Percentiles rank a stretch among this genome's conserved stretches.
These are phyloP conservation scores for Nasonovia ribisnigri DNA, from an alignment of 2,888 invertebrate genomes.

Conservation along the genomic window DNA sequence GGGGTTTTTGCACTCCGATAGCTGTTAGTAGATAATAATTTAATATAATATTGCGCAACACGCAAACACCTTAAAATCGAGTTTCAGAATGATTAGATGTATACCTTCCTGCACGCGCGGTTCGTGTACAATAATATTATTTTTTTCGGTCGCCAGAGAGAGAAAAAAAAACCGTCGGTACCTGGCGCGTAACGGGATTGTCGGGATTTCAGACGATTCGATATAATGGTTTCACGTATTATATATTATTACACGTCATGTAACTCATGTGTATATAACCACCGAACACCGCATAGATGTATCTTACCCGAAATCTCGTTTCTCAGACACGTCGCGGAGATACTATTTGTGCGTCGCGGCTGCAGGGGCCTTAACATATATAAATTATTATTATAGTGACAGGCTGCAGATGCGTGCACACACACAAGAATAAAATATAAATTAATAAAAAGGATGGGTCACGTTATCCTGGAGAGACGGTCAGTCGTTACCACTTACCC, in stretches of 20 bases:
- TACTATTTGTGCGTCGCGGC: background rate
- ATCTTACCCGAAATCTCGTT: conserved; percentile 46
- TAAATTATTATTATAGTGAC: conserved; percentile 15
- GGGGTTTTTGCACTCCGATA: background rate
- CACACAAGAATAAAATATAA: background rate
- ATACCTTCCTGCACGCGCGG: background rate
- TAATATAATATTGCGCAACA: background rate
- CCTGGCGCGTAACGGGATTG: conserved; percentile 24
- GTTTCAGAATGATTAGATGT: background rate
- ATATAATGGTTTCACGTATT: background rate
- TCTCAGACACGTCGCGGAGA: background rate
- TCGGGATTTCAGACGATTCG: background rate
- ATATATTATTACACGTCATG: background rate
- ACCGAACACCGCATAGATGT: background rate
- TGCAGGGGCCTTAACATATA: conserved; percentile 11
- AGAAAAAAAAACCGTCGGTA: background rate
- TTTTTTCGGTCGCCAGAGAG: background rate
- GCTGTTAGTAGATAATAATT: background rate
- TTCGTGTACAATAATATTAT: background rate
- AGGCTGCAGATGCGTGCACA: background rate
- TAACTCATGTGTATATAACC: background rate
- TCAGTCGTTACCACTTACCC: background rate
- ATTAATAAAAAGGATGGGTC: conserved; percentile 11
- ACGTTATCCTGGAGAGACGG: background rate
- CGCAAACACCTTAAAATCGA: background rate